These are phyloP conservation scores for Acronicta psi DNA, from an alignment of 2,888 invertebrate genomes.

Conservation along the genomic window DNA sequence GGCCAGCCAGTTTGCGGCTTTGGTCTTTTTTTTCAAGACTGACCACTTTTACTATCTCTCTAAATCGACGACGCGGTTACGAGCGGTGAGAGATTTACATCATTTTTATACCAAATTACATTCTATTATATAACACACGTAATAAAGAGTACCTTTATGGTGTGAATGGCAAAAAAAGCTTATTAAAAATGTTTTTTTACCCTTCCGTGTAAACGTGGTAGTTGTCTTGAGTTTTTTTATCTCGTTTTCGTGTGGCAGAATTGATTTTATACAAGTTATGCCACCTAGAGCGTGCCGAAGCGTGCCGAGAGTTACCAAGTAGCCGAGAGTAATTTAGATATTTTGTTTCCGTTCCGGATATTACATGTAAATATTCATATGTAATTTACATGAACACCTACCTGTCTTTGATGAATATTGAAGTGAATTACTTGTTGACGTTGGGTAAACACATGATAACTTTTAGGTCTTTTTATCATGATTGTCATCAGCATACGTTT, in stretches of 20 bases:
- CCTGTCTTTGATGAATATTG: too few relatives aligned
- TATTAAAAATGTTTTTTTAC: constrained; percentile 26
- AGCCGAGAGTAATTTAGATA: neutral
- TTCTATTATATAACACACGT: constrained; percentile 57
- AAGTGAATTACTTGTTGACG: too few relatives aligned
- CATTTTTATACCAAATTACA: constrained; percentile 62
- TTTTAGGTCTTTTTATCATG: too few relatives aligned
- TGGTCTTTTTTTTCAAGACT: constrained; percentile 65
- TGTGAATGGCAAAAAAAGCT: constrained; percentile 40
- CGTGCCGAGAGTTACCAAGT: neutral
- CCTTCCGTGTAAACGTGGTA: constrained; percentile 23
- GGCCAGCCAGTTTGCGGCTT: constrained; percentile 54
- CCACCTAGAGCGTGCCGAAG: constrained; percentile 2
- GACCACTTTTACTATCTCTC: constrained; percentile 81
- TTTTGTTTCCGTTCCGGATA: neutral
- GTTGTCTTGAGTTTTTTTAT: constrained; percentile 15
- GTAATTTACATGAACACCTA: neutral
- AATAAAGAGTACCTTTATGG: constrained; percentile 47
- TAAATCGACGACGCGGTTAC: constrained; percentile 60
- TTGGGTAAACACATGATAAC: too few relatives aligned
- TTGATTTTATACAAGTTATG: constrained; percentile 13
- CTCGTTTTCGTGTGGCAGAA: constrained; percentile 14
- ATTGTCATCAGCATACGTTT: too few relatives aligned
- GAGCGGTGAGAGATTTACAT: constrained; percentile 62
- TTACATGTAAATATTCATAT: neutral